Percentiles rank a stretch among this genome's conserved stretches.
Evolutionary conservation across 1,140 invertebrate genomes (phyloP).

Genomic region (Diuraphis noxia): DNA sequence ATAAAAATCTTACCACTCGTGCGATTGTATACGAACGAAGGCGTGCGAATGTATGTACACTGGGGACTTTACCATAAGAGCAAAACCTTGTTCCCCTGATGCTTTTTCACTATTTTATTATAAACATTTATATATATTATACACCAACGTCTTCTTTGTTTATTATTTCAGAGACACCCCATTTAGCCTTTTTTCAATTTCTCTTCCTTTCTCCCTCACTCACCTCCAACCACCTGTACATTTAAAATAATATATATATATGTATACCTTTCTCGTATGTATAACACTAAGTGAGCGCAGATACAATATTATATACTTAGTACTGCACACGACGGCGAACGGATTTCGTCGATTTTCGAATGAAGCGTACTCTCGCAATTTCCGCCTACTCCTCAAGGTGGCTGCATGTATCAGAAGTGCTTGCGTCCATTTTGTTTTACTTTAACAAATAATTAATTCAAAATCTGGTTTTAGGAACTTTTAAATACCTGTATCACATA

Average conservation of each 20-base stretch:
- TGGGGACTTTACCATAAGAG: constrained; percentile 22
- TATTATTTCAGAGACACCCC: constrained; percentile 23
- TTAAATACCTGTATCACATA: no score
- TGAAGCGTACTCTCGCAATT: neutral
- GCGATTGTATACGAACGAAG: neutral
- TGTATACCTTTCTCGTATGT: neutral
- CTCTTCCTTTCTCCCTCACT: neutral
- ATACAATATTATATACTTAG: neutral
- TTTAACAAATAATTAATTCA: neutral
- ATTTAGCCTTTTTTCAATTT: neutral
- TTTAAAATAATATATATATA: neutral
- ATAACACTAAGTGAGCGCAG: neutral
- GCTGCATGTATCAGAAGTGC: neutral
- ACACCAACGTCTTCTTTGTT: constrained; percentile 4
- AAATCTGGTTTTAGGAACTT: neutral
- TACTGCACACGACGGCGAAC: neutral
- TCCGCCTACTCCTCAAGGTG: neutral
- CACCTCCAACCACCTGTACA: neutral
- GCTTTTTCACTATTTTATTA: constrained; percentile 28
- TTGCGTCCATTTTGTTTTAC: neutral
- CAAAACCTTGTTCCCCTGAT: constrained; percentile 19
- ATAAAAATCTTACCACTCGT: neutral
- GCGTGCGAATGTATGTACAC: neutral
- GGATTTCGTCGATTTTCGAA: neutral
- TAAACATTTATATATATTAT: neutral